Percentiles rank a stretch among this genome's conserved stretches.
Evolutionary conservation across 2,888 invertebrate species (phyloP).

Genomic region (Chironomus tentans): DNA sequence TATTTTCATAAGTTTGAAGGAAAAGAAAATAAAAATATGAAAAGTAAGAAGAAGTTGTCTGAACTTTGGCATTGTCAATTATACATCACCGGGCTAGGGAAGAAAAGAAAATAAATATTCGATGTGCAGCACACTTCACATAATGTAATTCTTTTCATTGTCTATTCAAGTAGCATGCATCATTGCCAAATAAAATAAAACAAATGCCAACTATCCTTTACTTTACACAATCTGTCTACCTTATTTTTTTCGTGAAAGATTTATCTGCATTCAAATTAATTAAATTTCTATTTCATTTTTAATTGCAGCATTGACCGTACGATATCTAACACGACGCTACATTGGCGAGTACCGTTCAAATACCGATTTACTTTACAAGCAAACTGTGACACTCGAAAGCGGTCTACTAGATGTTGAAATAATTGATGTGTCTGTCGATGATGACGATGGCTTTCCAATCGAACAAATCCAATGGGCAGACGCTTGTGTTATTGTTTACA

Average conservation of each 20-base stretch:
- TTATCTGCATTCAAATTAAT: background rate
- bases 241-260: background rate
- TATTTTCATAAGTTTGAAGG: background rate
- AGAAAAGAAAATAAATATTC: background rate
- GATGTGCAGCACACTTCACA: background rate
- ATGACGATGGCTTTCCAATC: slow-evolving; percentile 49
- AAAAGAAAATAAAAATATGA: background rate
- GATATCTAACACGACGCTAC: slow-evolving; percentile 66
- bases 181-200: too few species aligned
- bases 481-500: slow-evolving; percentile 67
- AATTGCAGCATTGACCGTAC: slow-evolving; percentile 62
- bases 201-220: too few species aligned
- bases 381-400: slow-evolving; percentile 59
- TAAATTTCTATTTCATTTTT: slow-evolving; percentile 31
- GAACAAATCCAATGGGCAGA: slow-evolving; percentile 69
- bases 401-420: slow-evolving; percentile 66
- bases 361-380: slow-evolving; percentile 69
- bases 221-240: too few species aligned
- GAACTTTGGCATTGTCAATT: background rate
- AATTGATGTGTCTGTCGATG: slow-evolving; percentile 66
- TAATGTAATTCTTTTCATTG: background rate
- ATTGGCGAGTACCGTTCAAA: slow-evolving; percentile 75
- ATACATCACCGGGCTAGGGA: too few species aligned
- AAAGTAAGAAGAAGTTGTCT: background rate
- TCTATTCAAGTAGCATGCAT: background rate